phyloP scores from a whole-genome alignment of 2,797 vertebrate genomes.

The Enteromius radiatus region DNA sequence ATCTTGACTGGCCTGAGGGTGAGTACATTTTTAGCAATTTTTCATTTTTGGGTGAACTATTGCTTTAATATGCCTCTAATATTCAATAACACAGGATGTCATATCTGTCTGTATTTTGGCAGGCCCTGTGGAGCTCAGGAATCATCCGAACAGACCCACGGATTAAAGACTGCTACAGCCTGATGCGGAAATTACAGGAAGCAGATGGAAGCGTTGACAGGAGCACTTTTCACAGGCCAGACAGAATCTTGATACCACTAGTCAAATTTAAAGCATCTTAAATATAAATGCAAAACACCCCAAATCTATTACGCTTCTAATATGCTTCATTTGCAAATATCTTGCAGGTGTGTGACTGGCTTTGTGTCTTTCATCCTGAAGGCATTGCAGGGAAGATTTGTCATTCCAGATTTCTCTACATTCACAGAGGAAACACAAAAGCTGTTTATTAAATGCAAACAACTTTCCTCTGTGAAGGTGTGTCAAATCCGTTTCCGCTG shows the following conservation, averaged over 20 bases:
- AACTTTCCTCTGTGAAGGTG: conserved; percentile 72
- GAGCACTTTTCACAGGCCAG: conserved; percentile 72
- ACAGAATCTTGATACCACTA: conserved; percentile 12
- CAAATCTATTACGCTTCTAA: conserved; percentile 5
- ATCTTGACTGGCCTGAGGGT: background rate
- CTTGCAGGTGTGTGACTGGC: conserved; percentile 72
- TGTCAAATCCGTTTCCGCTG: background rate
- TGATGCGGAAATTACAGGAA: conserved; percentile 74
- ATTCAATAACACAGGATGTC: conserved; percentile 10
- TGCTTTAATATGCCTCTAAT: background rate
- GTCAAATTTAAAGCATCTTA: background rate
- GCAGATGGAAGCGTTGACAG: conserved; percentile 70
- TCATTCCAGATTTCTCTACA: conserved; percentile 75
- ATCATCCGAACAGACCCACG: conserved; percentile 73
- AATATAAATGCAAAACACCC: background rate
- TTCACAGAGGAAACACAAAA: conserved; percentile 76
- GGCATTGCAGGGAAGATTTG: conserved; percentile 74
- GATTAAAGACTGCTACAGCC: conserved; percentile 73
- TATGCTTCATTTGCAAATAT: background rate
- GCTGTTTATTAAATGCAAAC: conserved; percentile 74
- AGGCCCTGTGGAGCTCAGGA: conserved; percentile 74
- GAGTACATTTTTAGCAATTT: background rate
- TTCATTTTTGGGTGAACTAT: background rate
- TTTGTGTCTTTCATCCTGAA: conserved; percentile 75
- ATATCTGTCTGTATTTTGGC: conserved; percentile 26